These are phyloP conservation scores for Gyps fulvus DNA, from an alignment of 2,113 vertebrate species.

Conservation along the genomic window DNA sequence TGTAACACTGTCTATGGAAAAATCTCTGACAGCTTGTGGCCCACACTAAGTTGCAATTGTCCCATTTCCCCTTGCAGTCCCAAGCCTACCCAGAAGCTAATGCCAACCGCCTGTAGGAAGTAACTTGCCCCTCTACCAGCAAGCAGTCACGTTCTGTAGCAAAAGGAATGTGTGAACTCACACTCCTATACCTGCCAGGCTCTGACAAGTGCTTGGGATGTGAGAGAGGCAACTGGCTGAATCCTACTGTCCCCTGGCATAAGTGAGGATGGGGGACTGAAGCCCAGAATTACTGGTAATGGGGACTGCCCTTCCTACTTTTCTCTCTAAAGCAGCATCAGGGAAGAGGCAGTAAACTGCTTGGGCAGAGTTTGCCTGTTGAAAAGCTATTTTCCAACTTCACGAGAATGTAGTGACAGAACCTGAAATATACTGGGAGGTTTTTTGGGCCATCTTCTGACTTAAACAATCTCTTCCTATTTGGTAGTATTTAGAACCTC, in stretches of 20 bases:
- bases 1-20: not conserved
- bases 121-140: not conserved
- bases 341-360: not conserved
- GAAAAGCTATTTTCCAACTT: not conserved
- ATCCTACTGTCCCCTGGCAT: not conserved
- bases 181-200: not conserved
- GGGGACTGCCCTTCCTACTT: not conserved
- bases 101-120: not conserved
- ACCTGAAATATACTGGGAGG: not conserved
- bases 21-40: not conserved
- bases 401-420: not conserved
- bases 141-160: not conserved
- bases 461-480: not conserved
- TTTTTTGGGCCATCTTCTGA: not conserved
- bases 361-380: not conserved
- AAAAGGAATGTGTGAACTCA: not conserved
- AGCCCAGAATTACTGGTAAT: not conserved
- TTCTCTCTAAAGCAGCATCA: not conserved
- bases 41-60: too few species aligned
- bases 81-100: not conserved
- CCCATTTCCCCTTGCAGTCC: not conserved
- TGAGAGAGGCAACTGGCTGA: not conserved
- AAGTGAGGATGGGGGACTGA: not conserved
- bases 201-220: not conserved
- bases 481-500: constrained; percentile 88